phyloP scores from a whole-genome alignment of 2,888 invertebrate genomes.

The Microctonus aethiopoides region DNA sequence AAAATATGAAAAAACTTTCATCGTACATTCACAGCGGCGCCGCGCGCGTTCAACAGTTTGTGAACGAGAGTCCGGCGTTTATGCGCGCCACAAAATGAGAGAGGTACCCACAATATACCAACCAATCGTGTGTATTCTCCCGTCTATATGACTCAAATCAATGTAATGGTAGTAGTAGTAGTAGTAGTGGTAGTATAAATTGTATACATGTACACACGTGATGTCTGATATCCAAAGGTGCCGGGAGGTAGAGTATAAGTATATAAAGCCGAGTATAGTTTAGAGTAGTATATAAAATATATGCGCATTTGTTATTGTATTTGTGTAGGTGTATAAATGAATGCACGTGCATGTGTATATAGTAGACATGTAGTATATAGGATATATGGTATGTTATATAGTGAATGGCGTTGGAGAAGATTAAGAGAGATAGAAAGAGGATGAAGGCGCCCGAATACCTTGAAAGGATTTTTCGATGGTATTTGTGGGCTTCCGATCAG shows the following conservation, averaged over 20 bases:
- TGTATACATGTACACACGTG: constrained; percentile 29
- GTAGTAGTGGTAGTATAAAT: too few species aligned
- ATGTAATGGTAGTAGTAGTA: constrained; percentile 1
- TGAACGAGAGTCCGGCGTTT: constrained; percentile 41
- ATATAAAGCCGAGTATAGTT: constrained; percentile 19
- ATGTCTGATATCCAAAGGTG: constrained; percentile 23
- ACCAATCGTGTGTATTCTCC: constrained; percentile 20
- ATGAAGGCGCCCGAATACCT: constrained; percentile 18
- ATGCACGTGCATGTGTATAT: neutral
- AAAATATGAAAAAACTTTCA: neutral
- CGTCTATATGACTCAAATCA: constrained; percentile 19
- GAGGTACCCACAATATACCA: constrained; percentile 20
- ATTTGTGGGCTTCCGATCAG: constrained; percentile 31
- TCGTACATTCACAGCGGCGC: neutral
- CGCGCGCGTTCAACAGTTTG: constrained; percentile 37
- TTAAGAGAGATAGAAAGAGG: neutral
- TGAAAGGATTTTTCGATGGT: constrained; percentile 21
- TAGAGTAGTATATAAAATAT: neutral
- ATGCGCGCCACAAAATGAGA: constrained; percentile 17
- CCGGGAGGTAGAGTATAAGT: too few species aligned
- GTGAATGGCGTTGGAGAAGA: neutral
- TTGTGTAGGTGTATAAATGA: neutral
- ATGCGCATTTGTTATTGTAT: neutral
- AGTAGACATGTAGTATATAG: too few species aligned
- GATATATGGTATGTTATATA: too few species aligned